phyloP scores from a whole-genome alignment of 92 coral and sea anemone species.

The Zoanthus sociatus region DNA sequence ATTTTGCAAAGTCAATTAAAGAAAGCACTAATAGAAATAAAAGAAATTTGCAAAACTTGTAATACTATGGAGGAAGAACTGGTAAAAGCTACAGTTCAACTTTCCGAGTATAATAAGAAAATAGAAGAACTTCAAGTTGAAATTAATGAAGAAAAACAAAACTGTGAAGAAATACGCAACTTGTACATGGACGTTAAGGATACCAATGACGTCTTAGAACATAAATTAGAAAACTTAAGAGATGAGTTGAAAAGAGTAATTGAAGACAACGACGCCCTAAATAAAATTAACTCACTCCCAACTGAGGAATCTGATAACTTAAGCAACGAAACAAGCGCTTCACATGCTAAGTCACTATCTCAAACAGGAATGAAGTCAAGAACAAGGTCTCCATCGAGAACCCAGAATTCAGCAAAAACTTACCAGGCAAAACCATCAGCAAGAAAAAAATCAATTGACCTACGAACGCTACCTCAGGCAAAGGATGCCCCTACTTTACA shows the following conservation, averaged over 20 bases:
- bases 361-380: constrained; percentile 62
- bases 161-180: constrained; percentile 80
- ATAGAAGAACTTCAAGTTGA: constrained; percentile 74
- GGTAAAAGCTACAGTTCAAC: constrained; percentile 75
- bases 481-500: constrained; percentile 64
- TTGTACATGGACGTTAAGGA: constrained; percentile 76
- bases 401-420: not conserved
- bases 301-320: constrained; percentile 19
- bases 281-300: constrained; percentile 47
- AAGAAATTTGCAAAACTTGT: constrained; percentile 62
- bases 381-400: constrained; percentile 38
- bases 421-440: not conserved
- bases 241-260: constrained; percentile 78
- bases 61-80: constrained; percentile 87
- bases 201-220: constrained; percentile 79
- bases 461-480: constrained; percentile 64
- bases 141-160: constrained; percentile 72
- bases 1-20: constrained; percentile 62
- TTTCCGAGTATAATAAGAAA: constrained; percentile 78
- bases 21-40: constrained; percentile 60
- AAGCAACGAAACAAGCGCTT: constrained; percentile 40
- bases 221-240: constrained; percentile 77
- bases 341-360: constrained; percentile 42
- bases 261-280: constrained; percentile 64
- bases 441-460: constrained; percentile 68